Percentiles rank a stretch among this genome's conserved stretches.
These are phyloP conservation scores for Gobio occitaniae DNA, from an alignment of 2,797 vertebrate species.

Conservation along the genomic window DNA sequence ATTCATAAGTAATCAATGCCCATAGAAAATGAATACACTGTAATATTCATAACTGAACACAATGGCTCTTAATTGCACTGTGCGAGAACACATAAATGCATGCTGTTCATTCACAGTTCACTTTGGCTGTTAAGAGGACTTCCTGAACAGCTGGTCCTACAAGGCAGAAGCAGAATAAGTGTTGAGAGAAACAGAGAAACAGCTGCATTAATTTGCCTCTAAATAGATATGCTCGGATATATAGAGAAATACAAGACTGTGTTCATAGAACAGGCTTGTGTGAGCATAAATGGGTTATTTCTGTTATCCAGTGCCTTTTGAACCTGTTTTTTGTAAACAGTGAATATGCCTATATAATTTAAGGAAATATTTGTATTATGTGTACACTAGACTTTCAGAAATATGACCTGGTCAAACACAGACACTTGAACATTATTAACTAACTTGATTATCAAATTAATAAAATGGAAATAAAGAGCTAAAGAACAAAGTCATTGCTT, in stretches of 20 bases:
- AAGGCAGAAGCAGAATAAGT: conserved; percentile 6
- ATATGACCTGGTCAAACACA: neutral
- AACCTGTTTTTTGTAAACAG: neutral
- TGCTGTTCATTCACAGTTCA: conserved; percentile 22
- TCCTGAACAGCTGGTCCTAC: conserved; percentile 51
- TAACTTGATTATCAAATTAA: neutral
- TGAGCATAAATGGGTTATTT: conserved; percentile 11
- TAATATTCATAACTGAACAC: conserved; percentile 33
- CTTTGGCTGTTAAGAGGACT: conserved; percentile 34
- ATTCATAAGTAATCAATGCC: conserved; percentile 45
- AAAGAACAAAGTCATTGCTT: neutral
- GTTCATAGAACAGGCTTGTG: neutral
- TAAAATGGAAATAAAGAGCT: neutral
- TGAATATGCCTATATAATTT: neutral
- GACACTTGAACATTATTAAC: neutral
- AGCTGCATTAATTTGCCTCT: conserved; percentile 37
- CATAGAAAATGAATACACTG: conserved; percentile 43
- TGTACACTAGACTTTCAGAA: neutral
- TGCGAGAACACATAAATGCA: conserved; percentile 5
- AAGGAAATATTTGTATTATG: neutral
- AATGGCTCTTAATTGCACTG: conserved; percentile 43
- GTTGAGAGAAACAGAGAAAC: conserved; percentile 19
- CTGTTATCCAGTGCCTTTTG: neutral
- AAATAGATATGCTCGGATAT: neutral
- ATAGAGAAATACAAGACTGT: conserved; percentile 13